Conservation (phyloP, 2,113 vertebrate species). For the Mixornis gularis region DNA sequence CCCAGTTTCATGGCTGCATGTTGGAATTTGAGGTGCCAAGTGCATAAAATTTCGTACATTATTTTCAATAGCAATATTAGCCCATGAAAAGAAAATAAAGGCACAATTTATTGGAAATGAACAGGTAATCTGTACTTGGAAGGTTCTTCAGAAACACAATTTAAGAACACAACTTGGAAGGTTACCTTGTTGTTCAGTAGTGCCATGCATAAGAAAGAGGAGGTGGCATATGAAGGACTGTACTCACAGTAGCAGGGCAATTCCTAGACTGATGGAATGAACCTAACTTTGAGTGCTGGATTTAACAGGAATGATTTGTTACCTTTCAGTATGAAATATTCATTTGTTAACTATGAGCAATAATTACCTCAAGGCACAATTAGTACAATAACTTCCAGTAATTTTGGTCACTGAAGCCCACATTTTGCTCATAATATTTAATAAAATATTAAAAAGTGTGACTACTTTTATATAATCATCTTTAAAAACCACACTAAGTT, state of each 20-base stretch:
- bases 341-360: conserved; percentile 61
- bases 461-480: conserved; percentile 81
- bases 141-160: neutral
- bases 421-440: conserved; percentile 73
- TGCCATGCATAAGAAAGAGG: conserved; percentile 8
- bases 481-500: conserved; percentile 82
- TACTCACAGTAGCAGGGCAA: neutral
- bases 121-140: conserved; percentile 15
- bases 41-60: conserved; percentile 20
- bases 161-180: neutral
- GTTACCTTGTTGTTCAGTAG: conserved; percentile 36
- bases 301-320: conserved; percentile 58
- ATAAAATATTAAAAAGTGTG: conserved; percentile 77
- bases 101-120: conserved; percentile 4
- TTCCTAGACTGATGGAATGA: neutral
- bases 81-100: conserved; percentile 6
- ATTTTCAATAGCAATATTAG: conserved; percentile 40
- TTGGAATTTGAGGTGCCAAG: neutral
- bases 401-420: conserved; percentile 60
- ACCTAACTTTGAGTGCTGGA: conserved; percentile 6
- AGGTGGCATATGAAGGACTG: conserved; percentile 24
- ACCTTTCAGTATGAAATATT: conserved; percentile 60
- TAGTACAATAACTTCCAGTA: conserved; percentile 73
- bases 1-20: neutral
- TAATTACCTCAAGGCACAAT: conserved; percentile 70